Base-by-base conservation (phyloP, 2,888 invertebrate genomes). In the Perdita meconis region DNA sequence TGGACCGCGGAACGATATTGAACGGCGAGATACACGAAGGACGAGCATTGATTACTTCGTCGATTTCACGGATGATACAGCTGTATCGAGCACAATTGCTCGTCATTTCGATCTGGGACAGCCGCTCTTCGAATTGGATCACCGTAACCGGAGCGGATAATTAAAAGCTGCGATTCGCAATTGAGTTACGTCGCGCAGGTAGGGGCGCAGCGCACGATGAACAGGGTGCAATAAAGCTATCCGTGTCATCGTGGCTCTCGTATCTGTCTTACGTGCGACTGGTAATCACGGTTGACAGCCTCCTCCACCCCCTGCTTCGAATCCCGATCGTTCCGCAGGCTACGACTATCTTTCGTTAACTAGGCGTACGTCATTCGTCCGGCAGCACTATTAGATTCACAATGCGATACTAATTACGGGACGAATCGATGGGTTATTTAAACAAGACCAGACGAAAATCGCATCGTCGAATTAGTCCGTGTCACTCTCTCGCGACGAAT, bases 131-230 rank as follows among this genome's bases (percentile, higher is more conserved):
- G 65, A 68, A 65, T 65, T 65, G 65, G 53, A 71, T 77, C 53
- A 53, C 50, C 69, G 80, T 80, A 84, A 86, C 68, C 84, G 78
- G 80, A 73, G 74, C 81, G 80, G 77, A 80, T 84, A 84, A 86
- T 84, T 84, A 84, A 85, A 84, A 83, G 78, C 83, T 64, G 70
- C 79, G 81, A 57, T 77, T n/a, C 75, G 73, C 69, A 65, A 76
- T 80, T 80, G 82, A 71, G 74, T 83, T 71, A 69, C 71, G 75
- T 77, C 72, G 65, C 78, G 77, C 42, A 42, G 60, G 63, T 34
- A 50, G 24, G 61, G 50, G 22, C 19, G 44, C 47, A 19, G 36
- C 13, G n/a, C 0, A 5, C n/a, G 10, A 5, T 34, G n/a, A 36
- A n/a, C 22, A 26, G 26, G 66, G 19, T 13, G 30, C 51, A 60